Evolutionary conservation across 2,113 vertebrate genomes (phyloP).

Genomic region (Typhlomys cinereus): DNA sequence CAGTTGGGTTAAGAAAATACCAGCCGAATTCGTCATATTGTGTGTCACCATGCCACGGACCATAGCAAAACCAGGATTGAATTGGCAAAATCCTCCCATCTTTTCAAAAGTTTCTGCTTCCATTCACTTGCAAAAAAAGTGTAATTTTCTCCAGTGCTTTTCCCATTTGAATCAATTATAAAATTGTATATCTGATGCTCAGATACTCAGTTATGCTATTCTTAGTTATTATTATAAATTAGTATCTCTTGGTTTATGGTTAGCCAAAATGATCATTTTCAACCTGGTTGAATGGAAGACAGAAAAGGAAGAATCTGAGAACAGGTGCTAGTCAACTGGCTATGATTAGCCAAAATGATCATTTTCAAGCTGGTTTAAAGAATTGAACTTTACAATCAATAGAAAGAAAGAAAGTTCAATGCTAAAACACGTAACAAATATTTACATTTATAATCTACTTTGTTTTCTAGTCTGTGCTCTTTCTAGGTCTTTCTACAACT

Average conservation of each 20-base stretch:
- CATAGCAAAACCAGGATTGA: not conserved
- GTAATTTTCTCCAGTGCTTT: not conserved
- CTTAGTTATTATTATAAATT: constrained; percentile 35
- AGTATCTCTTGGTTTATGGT: not conserved
- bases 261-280: constrained; percentile 60
- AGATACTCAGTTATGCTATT: not conserved
- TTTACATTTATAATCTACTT: constrained; percentile 42
- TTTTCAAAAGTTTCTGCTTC: not conserved
- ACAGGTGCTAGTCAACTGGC: no score
- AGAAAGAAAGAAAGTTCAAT: constrained; percentile 11
- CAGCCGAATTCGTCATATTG: constrained; percentile 56
- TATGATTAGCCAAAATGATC: constrained; percentile 7
- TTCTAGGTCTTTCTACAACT: constrained; percentile 58
- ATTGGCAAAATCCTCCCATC: not conserved
- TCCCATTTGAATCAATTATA: not conserved
- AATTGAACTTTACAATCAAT: constrained; percentile 1
- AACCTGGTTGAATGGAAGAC: no score
- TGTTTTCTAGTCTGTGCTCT: constrained; percentile 52
- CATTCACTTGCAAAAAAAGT: not conserved
- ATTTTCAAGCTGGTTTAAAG: constrained; percentile 37
- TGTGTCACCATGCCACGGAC: not conserved
- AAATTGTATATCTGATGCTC: constrained; percentile 40
- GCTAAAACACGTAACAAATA: not conserved
- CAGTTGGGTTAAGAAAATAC: constrained; percentile 58
- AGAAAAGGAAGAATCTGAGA: no score